Evolutionary conservation across 2,113 vertebrate genomes (phyloP).

Genomic region (Gnathonemus longibarbis): DNA sequence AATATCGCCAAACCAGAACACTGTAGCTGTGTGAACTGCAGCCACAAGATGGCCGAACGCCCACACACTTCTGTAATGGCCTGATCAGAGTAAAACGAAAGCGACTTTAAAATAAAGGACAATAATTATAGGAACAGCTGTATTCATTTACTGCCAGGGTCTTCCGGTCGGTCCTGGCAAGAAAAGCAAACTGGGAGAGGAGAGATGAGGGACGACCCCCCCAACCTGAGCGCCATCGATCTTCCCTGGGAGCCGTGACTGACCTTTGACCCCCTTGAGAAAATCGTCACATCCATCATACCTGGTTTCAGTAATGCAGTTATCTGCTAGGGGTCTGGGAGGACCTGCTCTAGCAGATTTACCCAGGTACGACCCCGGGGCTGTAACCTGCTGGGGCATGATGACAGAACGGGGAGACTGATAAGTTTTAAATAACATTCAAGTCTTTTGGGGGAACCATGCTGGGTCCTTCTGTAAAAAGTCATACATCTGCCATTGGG

Average conservation of each 20-base stretch:
- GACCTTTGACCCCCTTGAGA: slow-evolving; percentile 47
- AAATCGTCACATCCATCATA: slow-evolving; percentile 49
- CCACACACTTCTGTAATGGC: slow-evolving; percentile 10
- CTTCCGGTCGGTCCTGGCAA: slow-evolving; percentile 49
- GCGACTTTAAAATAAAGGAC: slow-evolving; percentile 32
- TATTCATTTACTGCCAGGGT: slow-evolving; percentile 36
- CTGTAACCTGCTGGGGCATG: not conserved
- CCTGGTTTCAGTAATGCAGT: slow-evolving; percentile 40
- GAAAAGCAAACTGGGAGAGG: slow-evolving; percentile 44
- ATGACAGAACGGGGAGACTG: not conserved
- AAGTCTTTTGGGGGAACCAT: not conserved
- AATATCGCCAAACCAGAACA: not conserved
- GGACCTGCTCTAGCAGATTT: not conserved
- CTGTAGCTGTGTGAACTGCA: not conserved
- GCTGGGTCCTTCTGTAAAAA: not conserved
- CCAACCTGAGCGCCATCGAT: slow-evolving; percentile 56
- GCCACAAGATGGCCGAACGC: not conserved
- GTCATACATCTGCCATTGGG: not conserved
- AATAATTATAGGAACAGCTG: slow-evolving; percentile 29
- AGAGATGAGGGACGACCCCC: slow-evolving; percentile 42
- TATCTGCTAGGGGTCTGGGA: slow-evolving; percentile 39
- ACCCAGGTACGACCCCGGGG: slow-evolving; percentile 11
- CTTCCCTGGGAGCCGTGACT: slow-evolving; percentile 49
- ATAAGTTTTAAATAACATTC: not conserved
- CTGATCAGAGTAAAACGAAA: slow-evolving; percentile 5